Evolutionary conservation across 2,113 vertebrate genomes (phyloP), one percentile per base, ranked within the genome.

Genomic region (Bubo bubo): DNA sequence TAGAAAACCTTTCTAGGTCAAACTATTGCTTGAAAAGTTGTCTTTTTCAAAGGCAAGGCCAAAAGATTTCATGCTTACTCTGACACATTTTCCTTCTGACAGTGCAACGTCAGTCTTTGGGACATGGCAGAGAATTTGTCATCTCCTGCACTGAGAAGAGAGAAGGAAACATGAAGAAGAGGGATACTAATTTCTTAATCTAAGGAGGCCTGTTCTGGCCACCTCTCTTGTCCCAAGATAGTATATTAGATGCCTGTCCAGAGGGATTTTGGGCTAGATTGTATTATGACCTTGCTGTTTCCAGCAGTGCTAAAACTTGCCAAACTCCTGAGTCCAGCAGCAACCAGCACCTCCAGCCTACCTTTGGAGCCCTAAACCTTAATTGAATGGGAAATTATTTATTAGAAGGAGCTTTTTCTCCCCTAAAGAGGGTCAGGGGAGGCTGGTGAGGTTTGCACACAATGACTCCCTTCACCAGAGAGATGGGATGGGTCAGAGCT

Each of bases 1-100:
- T 97, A 97, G 97, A 98, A 98, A 98, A 75, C 80, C 94, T 98
- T 98, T 98, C 96, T 98, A 97, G 97, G 98, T 98, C 98, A 97
- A 96, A 97, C 86, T 85, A 39, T 84, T 91, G 92, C 97, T 97
- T 97, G 96, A 96, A 96, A 98, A 97, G 96, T 91, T 87, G 76
- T 59, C 64, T 74, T 74, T 82, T 60, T 62, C 24, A 72, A 88
- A 86, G 74, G 72, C 95, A 95, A 93, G 71, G 35, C 92, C 59
- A 2, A 70, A 22, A 43, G 21, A 92, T 90, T 91, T 94, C 83
- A 5, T 53, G 67, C 94, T 97, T 95, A 88, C 45, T 81, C 85
- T 85, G 94, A 88, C 88, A 94, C 76, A 45, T 96, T 97, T 97
- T 95, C 84, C 88, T 95, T 91, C 90, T 87, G 56, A 81, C 79